Conservation (phyloP, 2,888 invertebrate species). For the Dryobotodes eremita region DNA sequence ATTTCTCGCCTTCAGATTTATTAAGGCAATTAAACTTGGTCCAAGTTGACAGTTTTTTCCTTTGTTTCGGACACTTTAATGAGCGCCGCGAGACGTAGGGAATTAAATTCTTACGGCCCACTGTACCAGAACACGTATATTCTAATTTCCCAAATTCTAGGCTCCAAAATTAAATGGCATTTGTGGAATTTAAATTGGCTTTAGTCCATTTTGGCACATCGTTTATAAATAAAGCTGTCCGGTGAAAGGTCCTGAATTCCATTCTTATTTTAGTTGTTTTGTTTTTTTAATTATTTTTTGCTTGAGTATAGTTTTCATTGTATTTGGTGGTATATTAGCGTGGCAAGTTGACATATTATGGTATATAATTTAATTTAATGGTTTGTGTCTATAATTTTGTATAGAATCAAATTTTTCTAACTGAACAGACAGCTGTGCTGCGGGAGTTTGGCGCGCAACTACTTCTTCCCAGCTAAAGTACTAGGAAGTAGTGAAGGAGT, state of each 20-base stretch:
- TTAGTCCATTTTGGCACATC: neutral
- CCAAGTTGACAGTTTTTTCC: conserved; percentile 88
- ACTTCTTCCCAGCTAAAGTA: neutral
- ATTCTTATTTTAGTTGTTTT: neutral
- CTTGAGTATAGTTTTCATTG: neutral
- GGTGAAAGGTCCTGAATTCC: neutral
- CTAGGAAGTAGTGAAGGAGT: neutral
- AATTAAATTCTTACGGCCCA: conserved; percentile 73
- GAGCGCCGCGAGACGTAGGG: conserved; percentile 78
- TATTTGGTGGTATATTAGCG: neutral
- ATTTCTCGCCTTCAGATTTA: conserved; percentile 82
- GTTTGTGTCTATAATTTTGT: neutral
- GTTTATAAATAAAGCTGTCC: neutral
- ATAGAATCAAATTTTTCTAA: neutral
- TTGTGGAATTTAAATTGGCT: conserved; percentile 43
- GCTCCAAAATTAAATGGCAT: conserved; percentile 28
- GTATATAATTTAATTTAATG: neutral
- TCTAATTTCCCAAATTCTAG: conserved; percentile 41
- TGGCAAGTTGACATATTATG: neutral
- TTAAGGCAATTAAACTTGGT: conserved; percentile 89
- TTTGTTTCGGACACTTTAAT: conserved; percentile 87
- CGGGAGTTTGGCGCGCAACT: neutral
- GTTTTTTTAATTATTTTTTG: neutral
- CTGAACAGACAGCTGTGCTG: neutral
- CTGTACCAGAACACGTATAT: conserved; percentile 49